Base-by-base conservation (phyloP, 1,140 invertebrate species). In the Eupristina koningsbergeri region DNA sequence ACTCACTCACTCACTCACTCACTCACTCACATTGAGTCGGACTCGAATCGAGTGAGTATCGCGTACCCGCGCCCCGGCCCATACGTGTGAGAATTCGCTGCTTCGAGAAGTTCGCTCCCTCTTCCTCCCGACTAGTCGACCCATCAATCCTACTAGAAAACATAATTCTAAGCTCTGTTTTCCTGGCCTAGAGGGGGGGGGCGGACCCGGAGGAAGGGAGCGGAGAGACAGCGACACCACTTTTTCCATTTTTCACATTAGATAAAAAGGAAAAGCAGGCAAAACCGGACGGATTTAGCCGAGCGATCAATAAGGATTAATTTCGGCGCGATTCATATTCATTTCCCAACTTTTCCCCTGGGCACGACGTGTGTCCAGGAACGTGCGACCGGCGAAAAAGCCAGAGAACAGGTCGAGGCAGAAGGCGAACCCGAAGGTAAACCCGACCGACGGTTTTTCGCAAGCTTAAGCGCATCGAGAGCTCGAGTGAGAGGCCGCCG, bases 371-470 rank as follows among this genome's bases (percentile, higher is more conserved):
- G 73, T 53, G 67, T 41, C 45, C 34, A 36, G 26, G 31, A 45
- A 53, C 41, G 29, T 19, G 73, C 45, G n/a, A 9, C 73, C 73
- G 73, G 73, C 29, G 29, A 58, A 58, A 58, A 26, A 58, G 22
- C 15, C 39, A 47, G 15, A 81, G 29, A 87, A 84, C 29, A 34
- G n/a, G 47, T 6, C 45, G 67, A 71, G 81, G 80, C 86, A 85
- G 84, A 77, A 79, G 22, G 29, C n/a, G n/a, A n/a, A n/a, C 73
- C 47, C 61, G 39, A 67, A 67, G 45, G 79, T 78, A 78, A 78
- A 78, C 76, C 22, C 79, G 47, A 45, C 41, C 41, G 79, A 69
- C 80, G 47, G 69, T 81, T 78, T 78, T 78, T 78, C 76, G 76
- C 76, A 78, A 63, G 76, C 76, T 78, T 41, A 50, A 78, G 45